Evolutionary conservation across 2,888 invertebrate genomes (phyloP), one percentile per base, ranked within the genome.

Genomic region (Anthrax anthrax): DNA sequence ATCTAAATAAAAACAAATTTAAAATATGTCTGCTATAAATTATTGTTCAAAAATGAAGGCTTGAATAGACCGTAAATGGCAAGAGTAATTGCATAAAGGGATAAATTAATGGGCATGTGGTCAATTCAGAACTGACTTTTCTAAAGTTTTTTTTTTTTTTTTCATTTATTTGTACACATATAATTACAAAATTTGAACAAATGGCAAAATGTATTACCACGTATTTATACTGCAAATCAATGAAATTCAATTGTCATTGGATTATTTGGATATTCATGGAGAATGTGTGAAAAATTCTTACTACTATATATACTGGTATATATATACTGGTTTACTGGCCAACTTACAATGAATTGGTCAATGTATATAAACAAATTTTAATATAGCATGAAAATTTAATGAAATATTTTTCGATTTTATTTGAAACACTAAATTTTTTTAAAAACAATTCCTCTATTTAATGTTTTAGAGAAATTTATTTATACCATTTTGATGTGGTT

Each of bases 21-120:
- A 27, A 32, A 9, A 32, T 32, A 32, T 32, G 13, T 42, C 16
- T 12, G 16, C 47, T 32, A 50, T 50, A 50, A 50, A 50, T 50
- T 47, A 39, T 2, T 43, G 50, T 47, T 50, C 47, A 50, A 47
- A 47, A 37, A 46, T 17, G 41, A 41, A 32, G 29, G 12, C 3
- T 32, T 32, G 13, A 32, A 32, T 32, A 12, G 29, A 12, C 29
- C 29, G 12, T 32, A 8, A 32, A 12, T 32, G 29, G 29, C 29
- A 32, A 32, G 29, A 12, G 29, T 32, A 32, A 32, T 32, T 32
- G 29, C 13, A 32, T 32, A 32, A 12, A 12, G 29, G 29, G 29
- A 8, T 32, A 32, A 8, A 23, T 32, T 32, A 12, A 12, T 32
- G 3, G 6, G 29, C 12, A 32, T 4, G 29, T 12, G 29, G 29